A percentile compares a stretch with the other conserved stretches of the same genome.
Evolutionary conservation across 2,113 vertebrate species (phyloP).

Genomic region (Oreochromis tanganicae): DNA sequence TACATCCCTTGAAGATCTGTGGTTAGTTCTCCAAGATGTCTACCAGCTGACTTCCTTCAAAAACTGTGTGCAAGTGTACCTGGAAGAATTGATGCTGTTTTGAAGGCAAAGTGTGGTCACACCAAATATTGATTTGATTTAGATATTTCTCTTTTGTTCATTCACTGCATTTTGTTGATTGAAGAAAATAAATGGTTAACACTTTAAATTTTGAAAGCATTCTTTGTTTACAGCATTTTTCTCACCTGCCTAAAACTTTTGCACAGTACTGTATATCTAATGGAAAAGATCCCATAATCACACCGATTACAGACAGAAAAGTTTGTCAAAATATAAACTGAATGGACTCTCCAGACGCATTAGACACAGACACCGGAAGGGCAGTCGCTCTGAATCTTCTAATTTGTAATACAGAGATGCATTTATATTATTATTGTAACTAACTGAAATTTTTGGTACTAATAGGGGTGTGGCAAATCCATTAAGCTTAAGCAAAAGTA

Average conservation of each 20-base stretch:
- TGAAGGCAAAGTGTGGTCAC: not conserved
- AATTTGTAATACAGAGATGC: not conserved
- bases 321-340: not conserved
- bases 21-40: not conserved
- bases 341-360: fast-evolving
- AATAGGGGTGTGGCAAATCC: not conserved
- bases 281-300: not conserved
- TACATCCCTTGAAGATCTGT: fast-evolving
- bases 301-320: not conserved
- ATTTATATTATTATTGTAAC: not conserved
- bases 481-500: not conserved
- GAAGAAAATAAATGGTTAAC: not conserved
- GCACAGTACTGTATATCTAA: not conserved
- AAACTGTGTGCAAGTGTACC: not conserved
- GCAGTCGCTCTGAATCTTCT: not conserved
- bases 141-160: not conserved
- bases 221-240: not conserved
- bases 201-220: not conserved
- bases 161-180: not conserved
- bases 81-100: not conserved
- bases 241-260: not conserved
- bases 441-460: fast-evolving
- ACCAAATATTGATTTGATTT: not conserved
- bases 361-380: not conserved
- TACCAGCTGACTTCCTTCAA: not conserved